phyloP scores from a whole-genome alignment of 2,888 invertebrate species.

The Lithophane leautieri region DNA sequence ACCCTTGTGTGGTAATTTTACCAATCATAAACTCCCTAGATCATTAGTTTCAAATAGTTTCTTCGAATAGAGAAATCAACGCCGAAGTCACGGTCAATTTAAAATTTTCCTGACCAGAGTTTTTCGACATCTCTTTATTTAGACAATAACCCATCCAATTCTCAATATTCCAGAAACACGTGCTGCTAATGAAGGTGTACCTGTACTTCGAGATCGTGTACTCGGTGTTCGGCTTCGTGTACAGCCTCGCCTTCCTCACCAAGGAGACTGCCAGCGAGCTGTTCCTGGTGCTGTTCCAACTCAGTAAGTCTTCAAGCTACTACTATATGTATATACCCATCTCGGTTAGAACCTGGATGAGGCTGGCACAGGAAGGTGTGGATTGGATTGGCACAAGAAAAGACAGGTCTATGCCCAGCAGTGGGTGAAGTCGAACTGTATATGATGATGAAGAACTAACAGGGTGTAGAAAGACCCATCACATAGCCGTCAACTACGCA shows the following conservation, averaged over 20 bases:
- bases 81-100: not conserved
- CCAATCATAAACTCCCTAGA: not conserved
- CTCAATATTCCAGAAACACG: conserved; percentile 83
- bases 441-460: not conserved
- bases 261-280: conserved; percentile 84
- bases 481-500: too few species aligned
- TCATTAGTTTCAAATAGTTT: not conserved
- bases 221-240: conserved; percentile 83
- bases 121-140: not conserved
- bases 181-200: conserved; percentile 84
- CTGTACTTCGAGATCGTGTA: conserved; percentile 87
- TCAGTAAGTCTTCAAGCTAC: conserved; percentile 77
- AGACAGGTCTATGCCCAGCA: too few species aligned
- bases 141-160: not conserved
- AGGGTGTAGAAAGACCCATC: too few species aligned
- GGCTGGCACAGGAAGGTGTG: too few species aligned
- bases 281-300: conserved; percentile 85
- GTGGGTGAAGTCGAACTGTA: not conserved
- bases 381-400: not conserved
- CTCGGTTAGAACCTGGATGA: not conserved
- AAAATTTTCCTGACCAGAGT: too few species aligned
- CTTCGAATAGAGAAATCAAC: not conserved
- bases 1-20: not conserved
- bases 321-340: not conserved
- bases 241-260: conserved; percentile 84